Conservation (phyloP, 2,888 invertebrate species). For the Drosophila mulleri region DNA sequence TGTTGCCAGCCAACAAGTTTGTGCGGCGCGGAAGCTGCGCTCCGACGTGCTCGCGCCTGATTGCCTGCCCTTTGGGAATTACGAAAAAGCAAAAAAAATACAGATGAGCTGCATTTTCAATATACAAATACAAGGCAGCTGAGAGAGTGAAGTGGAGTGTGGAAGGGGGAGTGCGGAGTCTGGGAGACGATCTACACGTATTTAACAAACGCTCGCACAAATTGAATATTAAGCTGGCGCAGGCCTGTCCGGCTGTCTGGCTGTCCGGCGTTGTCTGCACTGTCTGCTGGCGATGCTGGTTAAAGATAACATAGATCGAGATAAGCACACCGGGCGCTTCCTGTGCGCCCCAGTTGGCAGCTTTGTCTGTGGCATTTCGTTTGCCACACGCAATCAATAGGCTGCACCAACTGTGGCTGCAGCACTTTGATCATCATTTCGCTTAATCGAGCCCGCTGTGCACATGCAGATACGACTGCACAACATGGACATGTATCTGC, state of each 20-base stretch:
- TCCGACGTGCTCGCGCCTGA: slow-evolving; percentile 64
- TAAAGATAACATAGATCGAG: slow-evolving; percentile 64
- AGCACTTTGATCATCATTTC: slow-evolving; percentile 79
- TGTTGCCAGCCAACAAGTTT: slow-evolving; percentile 77
- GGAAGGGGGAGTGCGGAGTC: background rate
- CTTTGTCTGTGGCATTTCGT: slow-evolving; percentile 36
- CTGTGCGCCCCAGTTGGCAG: slow-evolving; percentile 60
- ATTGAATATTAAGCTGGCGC: slow-evolving; percentile 77
- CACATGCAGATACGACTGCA: slow-evolving; percentile 56
- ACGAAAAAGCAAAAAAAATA: slow-evolving; percentile 7
- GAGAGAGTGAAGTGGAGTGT: background rate
- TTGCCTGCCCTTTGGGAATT: slow-evolving; percentile 44
- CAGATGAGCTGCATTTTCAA: slow-evolving; percentile 53
- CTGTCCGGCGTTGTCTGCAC: background rate
- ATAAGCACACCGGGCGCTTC: slow-evolving; percentile 69
- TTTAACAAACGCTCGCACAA: slow-evolving; percentile 73
- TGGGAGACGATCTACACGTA: slow-evolving; percentile 13
- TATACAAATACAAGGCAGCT: slow-evolving; percentile 66
- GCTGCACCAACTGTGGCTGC: slow-evolving; percentile 46
- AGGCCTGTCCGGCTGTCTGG: background rate
- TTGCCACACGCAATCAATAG: slow-evolving; percentile 77
- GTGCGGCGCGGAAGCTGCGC: slow-evolving; percentile 69
- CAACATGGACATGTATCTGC: slow-evolving; percentile 55
- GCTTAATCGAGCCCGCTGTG: slow-evolving; percentile 76
- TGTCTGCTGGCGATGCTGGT: slow-evolving; percentile 47